A percentile compares a stretch with the other conserved stretches of the same genome.
Conservation (phyloP, 2,797 vertebrate genomes). For the Trachurus trachurus region DNA sequence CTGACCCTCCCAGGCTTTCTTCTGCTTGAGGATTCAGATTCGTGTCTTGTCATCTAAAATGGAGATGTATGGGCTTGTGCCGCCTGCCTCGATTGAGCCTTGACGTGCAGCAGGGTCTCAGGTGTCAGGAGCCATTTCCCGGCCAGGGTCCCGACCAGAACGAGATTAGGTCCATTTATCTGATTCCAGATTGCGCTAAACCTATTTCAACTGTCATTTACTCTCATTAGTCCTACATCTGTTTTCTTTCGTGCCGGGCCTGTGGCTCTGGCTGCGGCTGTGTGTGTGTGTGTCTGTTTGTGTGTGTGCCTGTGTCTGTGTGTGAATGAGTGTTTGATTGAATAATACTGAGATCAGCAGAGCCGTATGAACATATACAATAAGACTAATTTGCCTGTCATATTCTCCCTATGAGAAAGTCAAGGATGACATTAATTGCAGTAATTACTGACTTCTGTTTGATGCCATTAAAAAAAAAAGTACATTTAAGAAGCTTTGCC, state of each 20-base stretch:
- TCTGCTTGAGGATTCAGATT: slow-evolving; percentile 70
- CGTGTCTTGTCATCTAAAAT: slow-evolving; percentile 83
- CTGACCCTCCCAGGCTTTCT: slow-evolving; percentile 55
- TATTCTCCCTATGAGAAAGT: slow-evolving; percentile 52
- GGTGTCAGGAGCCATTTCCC: slow-evolving; percentile 86
- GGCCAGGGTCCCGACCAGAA: slow-evolving; percentile 80
- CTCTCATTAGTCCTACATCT: slow-evolving; percentile 83
- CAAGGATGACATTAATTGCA: slow-evolving; percentile 62
- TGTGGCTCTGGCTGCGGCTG: slow-evolving; percentile 38
- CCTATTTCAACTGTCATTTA: slow-evolving; percentile 86
- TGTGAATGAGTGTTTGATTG: slow-evolving; percentile 40
- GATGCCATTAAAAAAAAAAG: slow-evolving; percentile 44
- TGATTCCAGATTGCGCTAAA: slow-evolving; percentile 85
- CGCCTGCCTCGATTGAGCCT: slow-evolving; percentile 73
- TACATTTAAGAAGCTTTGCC: slow-evolving; percentile 26
- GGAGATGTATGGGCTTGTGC: slow-evolving; percentile 82
- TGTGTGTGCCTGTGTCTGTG: slow-evolving; percentile 12
- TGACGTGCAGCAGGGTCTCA: slow-evolving; percentile 84
- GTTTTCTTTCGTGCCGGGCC: slow-evolving; percentile 77
- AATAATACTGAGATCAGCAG: slow-evolving; percentile 57
- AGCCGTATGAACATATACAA: slow-evolving; percentile 39
- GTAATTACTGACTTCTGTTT: slow-evolving; percentile 41
- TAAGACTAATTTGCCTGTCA: slow-evolving; percentile 58
- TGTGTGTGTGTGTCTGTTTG: slow-evolving; percentile 18
- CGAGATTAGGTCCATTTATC: slow-evolving; percentile 89